Evolutionary conservation across 2,888 invertebrate genomes (phyloP), one percentile per base, ranked within the genome.

Genomic region (Corbicula japonica): DNA sequence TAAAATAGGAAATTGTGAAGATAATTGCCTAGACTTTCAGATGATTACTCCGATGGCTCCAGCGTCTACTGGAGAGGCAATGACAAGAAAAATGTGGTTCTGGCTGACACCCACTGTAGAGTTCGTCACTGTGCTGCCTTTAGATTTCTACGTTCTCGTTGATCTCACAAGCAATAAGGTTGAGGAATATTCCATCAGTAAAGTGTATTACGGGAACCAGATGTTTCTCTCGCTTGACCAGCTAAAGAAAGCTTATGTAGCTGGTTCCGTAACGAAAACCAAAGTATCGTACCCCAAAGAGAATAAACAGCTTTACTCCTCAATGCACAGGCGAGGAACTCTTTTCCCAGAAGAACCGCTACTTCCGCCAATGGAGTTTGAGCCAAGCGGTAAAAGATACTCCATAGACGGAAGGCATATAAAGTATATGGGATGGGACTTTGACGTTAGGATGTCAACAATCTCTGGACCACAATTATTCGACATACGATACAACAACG

Each of bases 341-440:
- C 58, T 78, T 1, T 84, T 84, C 48, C 86, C 86, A 0, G 74
- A 78, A 10, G 65, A 80, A 23, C 66, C 73, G 6, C 65, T 87
- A 58, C 73, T 83, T n/a, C 87, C 88, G 8, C 88, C 91, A 15
- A 30, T 63, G 15, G 78, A 86, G 46, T 83, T 85, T 30, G 90
- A 90, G 63, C 91, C 91, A 1, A 89, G 88, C 34, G 92, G 91
- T 1, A 87, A 88, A 72, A 80, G 92, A 15, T 92, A 90, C 80
- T 85, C 83, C 0, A 84, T 92, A 1, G 63, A 85, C 21, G 89
- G 88, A 10, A 85, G 86, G 1, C 88, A 88, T 54, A 83, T 91
- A 1, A 73, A 79, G 6, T 92, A 89, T 73, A 80, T 90, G 80
- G 88, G 86, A 15, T 92, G 92, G 92, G 70, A 79, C 5, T 91